Conservation (phyloP, 64 coral and sea anemone genomes). For the Pocillopora damicornis region DNA sequence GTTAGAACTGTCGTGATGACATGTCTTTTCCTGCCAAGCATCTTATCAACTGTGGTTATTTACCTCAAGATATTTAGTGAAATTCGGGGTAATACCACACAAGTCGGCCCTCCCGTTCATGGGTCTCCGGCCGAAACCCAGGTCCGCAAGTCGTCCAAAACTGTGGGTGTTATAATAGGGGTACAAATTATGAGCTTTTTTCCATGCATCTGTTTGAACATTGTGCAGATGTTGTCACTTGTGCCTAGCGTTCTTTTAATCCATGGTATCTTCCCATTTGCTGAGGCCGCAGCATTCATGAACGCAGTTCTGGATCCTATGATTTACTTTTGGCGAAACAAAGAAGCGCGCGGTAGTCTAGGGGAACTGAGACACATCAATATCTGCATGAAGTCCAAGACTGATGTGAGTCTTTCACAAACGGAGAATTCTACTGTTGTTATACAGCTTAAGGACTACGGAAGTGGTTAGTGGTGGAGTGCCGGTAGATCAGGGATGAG, state of each 20-base stretch:
- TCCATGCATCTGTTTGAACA: not conserved
- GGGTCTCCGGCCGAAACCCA: not conserved
- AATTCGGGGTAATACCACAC: not conserved
- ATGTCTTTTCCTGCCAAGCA: not conserved
- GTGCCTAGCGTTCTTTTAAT: not conserved
- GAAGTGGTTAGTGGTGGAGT: too few species aligned
- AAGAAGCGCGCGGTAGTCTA: not conserved
- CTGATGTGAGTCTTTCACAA: too few species aligned
- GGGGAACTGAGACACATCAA: not conserved
- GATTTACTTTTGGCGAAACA: slow-evolving; percentile 4
- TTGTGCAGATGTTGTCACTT: not conserved
- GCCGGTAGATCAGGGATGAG: too few species aligned
- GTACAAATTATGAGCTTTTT: not conserved
- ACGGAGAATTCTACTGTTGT: too few species aligned
- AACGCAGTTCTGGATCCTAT: slow-evolving; percentile 17
- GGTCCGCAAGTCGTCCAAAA: not conserved
- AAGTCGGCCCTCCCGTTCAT: not conserved
- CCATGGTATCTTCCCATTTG: slow-evolving; percentile 6
- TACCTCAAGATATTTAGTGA: not conserved
- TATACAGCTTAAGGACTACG: too few species aligned
- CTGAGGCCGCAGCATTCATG: slow-evolving; percentile 4
- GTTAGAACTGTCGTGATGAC: not conserved
- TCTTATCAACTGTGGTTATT: not conserved
- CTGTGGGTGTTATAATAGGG: not conserved
- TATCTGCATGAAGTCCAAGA: too few species aligned